A percentile compares a stretch with the other conserved stretches of the same genome.
Evolutionary conservation across 2,113 vertebrate genomes (phyloP).

Genomic region (Oncorhynchus nerka): DNA sequence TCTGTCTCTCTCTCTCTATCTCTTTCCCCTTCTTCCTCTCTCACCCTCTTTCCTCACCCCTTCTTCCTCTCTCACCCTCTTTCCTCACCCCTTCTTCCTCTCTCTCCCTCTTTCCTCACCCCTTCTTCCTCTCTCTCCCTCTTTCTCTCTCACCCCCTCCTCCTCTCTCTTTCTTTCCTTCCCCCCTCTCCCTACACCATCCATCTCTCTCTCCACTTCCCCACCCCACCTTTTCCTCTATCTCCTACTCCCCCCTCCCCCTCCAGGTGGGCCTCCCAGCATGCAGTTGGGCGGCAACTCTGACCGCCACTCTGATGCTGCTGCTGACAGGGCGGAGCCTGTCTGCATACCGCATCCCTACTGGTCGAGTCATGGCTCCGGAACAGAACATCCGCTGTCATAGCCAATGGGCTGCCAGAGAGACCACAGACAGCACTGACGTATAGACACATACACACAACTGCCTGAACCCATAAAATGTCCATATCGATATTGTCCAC

Average conservation of each 20-base stretch:
- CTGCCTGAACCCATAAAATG: background rate
- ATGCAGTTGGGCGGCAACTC: slow-evolving; percentile 71
- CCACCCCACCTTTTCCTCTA: background rate
- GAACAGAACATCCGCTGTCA: slow-evolving; percentile 53
- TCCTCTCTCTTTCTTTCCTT: background rate
- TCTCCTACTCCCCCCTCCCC: background rate
- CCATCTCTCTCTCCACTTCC: no score
- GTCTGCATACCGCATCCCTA: slow-evolving; percentile 59
- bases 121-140: background rate
- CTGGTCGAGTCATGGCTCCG: slow-evolving; percentile 54
- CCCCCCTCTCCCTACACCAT: background rate
- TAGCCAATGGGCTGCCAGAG: slow-evolving; percentile 55
- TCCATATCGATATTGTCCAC: background rate
- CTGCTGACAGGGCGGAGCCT: slow-evolving; percentile 53
- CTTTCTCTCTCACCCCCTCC: no score
- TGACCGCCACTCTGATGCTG: slow-evolving; percentile 62
- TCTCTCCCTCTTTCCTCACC: background rate
- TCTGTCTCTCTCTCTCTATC: no score
- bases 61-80: no score
- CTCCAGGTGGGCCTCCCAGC: slow-evolving; percentile 68
- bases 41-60: no score
- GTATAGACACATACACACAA: slow-evolving; percentile 34
- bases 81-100: no score
- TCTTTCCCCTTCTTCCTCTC: no score
- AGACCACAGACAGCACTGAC: slow-evolving; percentile 37